Base-by-base conservation (phyloP, 2,888 invertebrate genomes). In the Parnassius smintheus region DNA sequence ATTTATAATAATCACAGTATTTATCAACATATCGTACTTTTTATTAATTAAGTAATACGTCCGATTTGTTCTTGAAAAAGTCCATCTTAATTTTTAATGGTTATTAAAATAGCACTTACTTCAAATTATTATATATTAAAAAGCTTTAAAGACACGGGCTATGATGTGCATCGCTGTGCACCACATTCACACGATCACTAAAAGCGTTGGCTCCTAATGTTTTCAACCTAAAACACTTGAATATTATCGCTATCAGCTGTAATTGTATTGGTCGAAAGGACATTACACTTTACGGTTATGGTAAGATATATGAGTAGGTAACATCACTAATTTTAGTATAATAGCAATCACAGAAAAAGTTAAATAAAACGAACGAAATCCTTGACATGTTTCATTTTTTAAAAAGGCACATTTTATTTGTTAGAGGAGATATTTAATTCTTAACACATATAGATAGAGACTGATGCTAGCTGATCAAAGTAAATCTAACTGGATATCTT, bases 221-320 rank as follows among this genome's bases (percentile, higher is more conserved):
- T n/a, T 18, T 18, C 56, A 53, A 53, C 22, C 59, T 35, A 52
- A 35, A 55, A 25, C 9, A 54, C 45, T n/a, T 56, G 56, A 42
- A 50, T 22, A 52, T 51, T 56, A 57, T 52, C 49, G 44, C 49
- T 64, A 64, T 64, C 64, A 56, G 60, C 56, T 57, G 48, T 60
- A 53, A 53, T 48, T 25, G 25, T 53, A 60, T 46, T 60, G 53
- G 42, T 56, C 60, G 60, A 60, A 35, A 35, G 35, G 35, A 7
- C 35, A 35, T 35, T 35, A 35, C 35, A 35, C 35, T 35, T 35
- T 60, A 64, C 25, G 56, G 53, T 49, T 60, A 64, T 64, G 56
- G 53, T 56, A 46, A 46, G 48, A 35, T 52, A 52, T 46, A 55
- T 49, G 46, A 46, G 60, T 50, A 54, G 13, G 25, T 42, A 59